phyloP scores from a whole-genome alignment of 2,797 vertebrate species.

The Anabas testudineus region DNA sequence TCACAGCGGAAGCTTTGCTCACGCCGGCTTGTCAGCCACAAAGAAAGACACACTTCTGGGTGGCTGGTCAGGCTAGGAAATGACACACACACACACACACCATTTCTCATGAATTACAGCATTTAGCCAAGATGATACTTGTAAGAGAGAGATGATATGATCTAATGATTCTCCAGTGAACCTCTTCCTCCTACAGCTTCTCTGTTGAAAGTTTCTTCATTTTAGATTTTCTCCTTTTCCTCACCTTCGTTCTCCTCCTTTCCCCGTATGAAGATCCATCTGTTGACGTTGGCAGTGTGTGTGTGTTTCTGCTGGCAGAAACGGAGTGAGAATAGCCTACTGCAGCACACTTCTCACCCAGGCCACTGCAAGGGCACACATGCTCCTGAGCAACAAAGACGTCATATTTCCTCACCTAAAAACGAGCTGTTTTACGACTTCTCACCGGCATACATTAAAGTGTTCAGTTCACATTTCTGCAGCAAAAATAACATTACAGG shows the following conservation, averaged over 20 bases:
- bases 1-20: conserved; percentile 72
- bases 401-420: conserved; percentile 48
- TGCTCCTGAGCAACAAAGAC: conserved; percentile 53
- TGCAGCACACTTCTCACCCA: conserved; percentile 63
- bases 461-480: conserved; percentile 20
- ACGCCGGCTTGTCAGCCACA: conserved; percentile 65
- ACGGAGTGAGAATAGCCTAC: conserved; percentile 59
- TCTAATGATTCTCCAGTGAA: conserved; percentile 16
- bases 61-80: conserved; percentile 43
- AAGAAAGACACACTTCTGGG: conserved; percentile 70
- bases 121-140: conserved; percentile 44
- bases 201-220: conserved; percentile 6
- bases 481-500: conserved; percentile 3
- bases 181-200: neutral
- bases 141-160: conserved; percentile 39
- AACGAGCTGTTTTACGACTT: conserved; percentile 34
- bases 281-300: conserved; percentile 68
- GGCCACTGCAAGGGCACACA: conserved; percentile 58
- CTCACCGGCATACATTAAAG: conserved; percentile 15
- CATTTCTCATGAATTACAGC: conserved; percentile 40
- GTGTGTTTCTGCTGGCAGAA: conserved; percentile 66
- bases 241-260: conserved; percentile 39
- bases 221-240: conserved; percentile 5
- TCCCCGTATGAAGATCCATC: conserved; percentile 39
- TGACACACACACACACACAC: conserved; percentile 28